Conservation (phyloP, 2,888 invertebrate genomes). For the Zhengitettix transpicula region DNA sequence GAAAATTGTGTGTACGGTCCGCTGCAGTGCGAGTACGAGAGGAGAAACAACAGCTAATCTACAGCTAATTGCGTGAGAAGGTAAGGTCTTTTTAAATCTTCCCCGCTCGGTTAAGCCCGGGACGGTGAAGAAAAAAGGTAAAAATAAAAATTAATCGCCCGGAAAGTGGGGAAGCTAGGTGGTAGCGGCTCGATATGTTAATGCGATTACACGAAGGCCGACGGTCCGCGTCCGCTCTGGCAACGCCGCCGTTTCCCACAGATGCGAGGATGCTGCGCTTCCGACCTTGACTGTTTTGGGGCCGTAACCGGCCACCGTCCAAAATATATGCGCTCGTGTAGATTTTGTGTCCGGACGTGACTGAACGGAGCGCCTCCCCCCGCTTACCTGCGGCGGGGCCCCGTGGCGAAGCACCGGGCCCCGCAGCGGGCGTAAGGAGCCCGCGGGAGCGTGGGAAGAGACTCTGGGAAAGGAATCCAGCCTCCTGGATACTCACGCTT, state of each 20-base stretch:
- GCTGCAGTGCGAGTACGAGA: no score
- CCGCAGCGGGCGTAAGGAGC: conserved; percentile 6
- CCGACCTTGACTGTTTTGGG: no score
- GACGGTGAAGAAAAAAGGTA: conserved; percentile 1
- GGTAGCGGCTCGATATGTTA: neutral
- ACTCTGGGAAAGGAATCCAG: conserved; percentile 5
- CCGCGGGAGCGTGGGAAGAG: conserved; percentile 8
- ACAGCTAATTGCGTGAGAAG: conserved; percentile 1
- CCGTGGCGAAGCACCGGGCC: conserved; percentile 4
- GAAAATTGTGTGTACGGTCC: no score
- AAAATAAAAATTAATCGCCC: neutral
- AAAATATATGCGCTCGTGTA: no score
- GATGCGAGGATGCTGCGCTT: neutral
- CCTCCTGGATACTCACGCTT: conserved; percentile 58
- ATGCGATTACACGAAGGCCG: neutral
- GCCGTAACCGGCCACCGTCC: no score
- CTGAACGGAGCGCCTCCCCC: no score
- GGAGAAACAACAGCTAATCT: no score
- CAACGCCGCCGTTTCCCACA: neutral
- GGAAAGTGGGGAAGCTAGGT: neutral
- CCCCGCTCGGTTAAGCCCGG: neutral
- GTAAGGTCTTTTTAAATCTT: neutral
- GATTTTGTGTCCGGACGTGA: no score
- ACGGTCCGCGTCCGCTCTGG: neutral
- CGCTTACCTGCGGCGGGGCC: neutral